Evolutionary conservation across 2,888 invertebrate genomes (phyloP), one percentile per base, ranked within the genome.

Genomic region (Pandemis corylana): DNA sequence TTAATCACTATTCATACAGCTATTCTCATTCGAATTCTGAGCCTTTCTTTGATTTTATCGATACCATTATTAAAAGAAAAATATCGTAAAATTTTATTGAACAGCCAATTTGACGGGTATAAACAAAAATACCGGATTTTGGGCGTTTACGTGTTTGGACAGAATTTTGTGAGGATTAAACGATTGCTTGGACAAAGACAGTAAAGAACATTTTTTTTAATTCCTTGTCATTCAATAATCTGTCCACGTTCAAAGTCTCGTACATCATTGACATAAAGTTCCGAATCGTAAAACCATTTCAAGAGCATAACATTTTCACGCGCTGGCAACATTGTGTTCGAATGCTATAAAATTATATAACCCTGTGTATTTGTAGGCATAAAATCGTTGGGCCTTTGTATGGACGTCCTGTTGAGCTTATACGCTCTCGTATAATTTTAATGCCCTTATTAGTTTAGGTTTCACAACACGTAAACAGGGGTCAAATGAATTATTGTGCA

Each of bases 291-390:
- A 51, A 61, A 42, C 49, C 59, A 28, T 53, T 53, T 67, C 12
- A 12, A 62, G 15, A 51, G 13, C 28, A n/a, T 9, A 12, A 15
- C 36, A 20, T 67, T 72, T 51, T 59, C 42, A 49, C 71, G 51
- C 36, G 71, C 62, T 20, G 46, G 36, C 80, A 82, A 83, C 78
- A 82, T 84, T 86, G 87, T 85, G 87, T 85, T 81, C 78, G 76
- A 77, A 85, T 81, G 86, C 87, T 88, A 89, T 91, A 91, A 90
- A 92, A 89, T 90, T 90, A 89, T 91, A 90, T 82, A 87, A 87
- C 84, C 83, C 83, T 78, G 80, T 70, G 83, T 90, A 89, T 91
- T 92, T 90, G 89, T 87, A 90, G 90, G 92, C 88, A 91, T 87
- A 84, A 85, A 75, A 86, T 89, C 85, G 87, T 89, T 84, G 88